These are phyloP conservation scores for Hoplias malabaricus DNA, from an alignment of 2,113 vertebrate genomes.

Conservation along the genomic window DNA sequence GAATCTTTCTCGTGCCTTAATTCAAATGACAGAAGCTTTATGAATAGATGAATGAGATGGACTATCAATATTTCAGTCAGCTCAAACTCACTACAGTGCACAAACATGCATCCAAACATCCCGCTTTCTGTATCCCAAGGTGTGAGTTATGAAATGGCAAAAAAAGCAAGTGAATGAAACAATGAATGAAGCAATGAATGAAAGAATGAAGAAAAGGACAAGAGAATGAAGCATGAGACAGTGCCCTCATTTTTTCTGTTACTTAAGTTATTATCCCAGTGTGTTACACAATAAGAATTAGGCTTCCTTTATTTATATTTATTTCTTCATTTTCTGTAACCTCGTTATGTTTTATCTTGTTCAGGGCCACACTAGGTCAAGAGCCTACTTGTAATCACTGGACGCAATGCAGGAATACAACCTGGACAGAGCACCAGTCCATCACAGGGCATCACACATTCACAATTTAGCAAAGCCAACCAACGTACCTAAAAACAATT, in stretches of 20 bases:
- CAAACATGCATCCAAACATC: conserved; percentile 43
- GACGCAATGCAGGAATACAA: no score
- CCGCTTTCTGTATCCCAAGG: neutral
- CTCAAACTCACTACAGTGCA: conserved; percentile 28
- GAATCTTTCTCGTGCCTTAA: conserved; percentile 57
- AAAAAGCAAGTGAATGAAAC: neutral
- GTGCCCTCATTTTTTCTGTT: neutral
- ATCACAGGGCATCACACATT: no score
- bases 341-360: no score
- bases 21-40: conserved; percentile 54
- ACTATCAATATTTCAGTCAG: conserved; percentile 62
- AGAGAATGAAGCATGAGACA: neutral
- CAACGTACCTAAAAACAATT: no score
- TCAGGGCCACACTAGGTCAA: no score
- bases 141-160: conserved; percentile 11
- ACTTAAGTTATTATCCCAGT: neutral
- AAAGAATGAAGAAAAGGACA: neutral
- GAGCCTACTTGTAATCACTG: no score
- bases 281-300: no score
- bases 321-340: no score
- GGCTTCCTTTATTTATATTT: no score
- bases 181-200: conserved; percentile 15
- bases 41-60: conserved; percentile 61
- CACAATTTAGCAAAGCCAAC: no score
- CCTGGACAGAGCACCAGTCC: no score